Conservation (phyloP, 2,797 vertebrate genomes). For the Tamandua tetradactyla region DNA sequence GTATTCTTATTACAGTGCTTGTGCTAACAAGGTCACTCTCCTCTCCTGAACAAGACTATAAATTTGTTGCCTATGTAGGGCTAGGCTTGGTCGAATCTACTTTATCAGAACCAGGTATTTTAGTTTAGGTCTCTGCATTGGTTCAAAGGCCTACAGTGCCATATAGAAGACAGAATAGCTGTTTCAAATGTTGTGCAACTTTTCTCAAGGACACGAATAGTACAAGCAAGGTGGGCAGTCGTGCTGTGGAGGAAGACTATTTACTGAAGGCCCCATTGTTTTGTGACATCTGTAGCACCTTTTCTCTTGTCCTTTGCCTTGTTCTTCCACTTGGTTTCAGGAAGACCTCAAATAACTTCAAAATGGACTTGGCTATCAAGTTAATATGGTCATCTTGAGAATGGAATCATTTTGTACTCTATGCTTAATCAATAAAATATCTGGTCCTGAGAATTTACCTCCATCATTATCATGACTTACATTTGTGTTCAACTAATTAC, state of each 20-base stretch:
- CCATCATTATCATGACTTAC: neutral
- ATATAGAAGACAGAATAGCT: constrained; percentile 16
- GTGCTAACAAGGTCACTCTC: constrained; percentile 71
- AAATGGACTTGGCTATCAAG: neutral
- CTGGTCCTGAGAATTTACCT: neutral
- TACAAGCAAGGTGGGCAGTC: neutral
- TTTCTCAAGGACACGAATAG: neutral
- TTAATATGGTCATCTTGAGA: constrained; percentile 29
- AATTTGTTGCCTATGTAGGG: constrained; percentile 40
- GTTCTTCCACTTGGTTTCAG: constrained; percentile 8
- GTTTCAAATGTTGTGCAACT: constrained; percentile 18
- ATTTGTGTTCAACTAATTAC: neutral
- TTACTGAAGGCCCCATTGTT: neutral
- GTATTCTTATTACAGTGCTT: constrained; percentile 58
- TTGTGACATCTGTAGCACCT: neutral
- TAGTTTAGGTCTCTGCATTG: neutral
- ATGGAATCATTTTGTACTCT: constrained; percentile 17
- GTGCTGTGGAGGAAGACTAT: neutral
- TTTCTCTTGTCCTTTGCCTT: neutral
- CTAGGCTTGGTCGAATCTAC: constrained; percentile 36
- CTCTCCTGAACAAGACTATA: constrained; percentile 54
- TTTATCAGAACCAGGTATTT: constrained; percentile 52
- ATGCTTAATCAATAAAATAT: neutral
- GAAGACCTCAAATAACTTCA: neutral
- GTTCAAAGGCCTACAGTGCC: neutral